Conservation (phyloP, 1,140 invertebrate genomes). For the Aphelinus atriplicis region DNA sequence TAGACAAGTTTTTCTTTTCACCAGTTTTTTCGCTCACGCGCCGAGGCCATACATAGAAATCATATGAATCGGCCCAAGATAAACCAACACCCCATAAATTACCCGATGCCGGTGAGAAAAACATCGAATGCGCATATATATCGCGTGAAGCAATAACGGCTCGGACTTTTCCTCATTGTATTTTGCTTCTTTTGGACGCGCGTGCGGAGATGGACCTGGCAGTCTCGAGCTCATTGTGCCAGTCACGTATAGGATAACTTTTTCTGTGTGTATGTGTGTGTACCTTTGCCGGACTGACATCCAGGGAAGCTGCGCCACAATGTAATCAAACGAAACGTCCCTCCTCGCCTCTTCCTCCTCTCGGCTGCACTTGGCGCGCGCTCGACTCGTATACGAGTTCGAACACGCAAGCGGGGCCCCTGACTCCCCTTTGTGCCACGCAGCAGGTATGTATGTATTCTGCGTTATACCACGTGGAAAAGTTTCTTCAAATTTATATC, state of each 20-base stretch:
- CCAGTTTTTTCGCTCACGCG: too few relatives aligned
- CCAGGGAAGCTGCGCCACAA: conserved; percentile 2
- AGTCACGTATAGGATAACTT: conserved; percentile 14
- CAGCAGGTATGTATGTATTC: conserved; percentile 15
- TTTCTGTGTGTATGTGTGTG: background rate
- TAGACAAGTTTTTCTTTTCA: too few relatives aligned
- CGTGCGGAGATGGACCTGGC: background rate
- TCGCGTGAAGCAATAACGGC: too few relatives aligned
- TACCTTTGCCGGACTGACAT: too few relatives aligned
- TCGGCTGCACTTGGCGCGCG: conserved; percentile 1
- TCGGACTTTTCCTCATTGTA: conserved; percentile 1
- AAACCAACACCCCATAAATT: conserved; percentile 3
- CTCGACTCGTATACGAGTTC: conserved; percentile 19
- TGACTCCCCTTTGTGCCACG: conserved; percentile 17
- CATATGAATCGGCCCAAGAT: background rate
- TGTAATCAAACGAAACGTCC: conserved; percentile 10
- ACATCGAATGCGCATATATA: background rate
- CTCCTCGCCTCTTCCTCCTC: background rate
- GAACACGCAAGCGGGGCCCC: conserved; percentile 28
- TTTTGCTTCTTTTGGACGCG: background rate
- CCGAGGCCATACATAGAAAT: too few relatives aligned
- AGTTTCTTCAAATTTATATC: too few relatives aligned
- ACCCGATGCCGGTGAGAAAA: background rate
- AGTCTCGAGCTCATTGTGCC: conserved; percentile 11
- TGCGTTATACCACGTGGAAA: too few relatives aligned